Percentiles rank a stretch among this genome's conserved stretches.
Evolutionary conservation across 2,888 invertebrate genomes (phyloP).

Genomic region (Cremastinae sp.): DNA sequence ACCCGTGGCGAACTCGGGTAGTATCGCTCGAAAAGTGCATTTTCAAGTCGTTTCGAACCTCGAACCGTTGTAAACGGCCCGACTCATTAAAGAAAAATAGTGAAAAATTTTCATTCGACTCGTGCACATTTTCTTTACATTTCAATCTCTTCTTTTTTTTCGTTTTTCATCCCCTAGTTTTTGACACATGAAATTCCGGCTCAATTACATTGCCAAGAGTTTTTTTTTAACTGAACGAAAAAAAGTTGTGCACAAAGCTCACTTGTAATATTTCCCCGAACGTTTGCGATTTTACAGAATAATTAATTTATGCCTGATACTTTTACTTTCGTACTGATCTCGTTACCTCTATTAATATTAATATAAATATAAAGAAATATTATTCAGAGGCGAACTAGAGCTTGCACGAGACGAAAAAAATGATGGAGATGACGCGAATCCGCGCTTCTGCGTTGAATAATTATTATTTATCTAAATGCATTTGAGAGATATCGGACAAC

Average conservation of each 20-base stretch:
- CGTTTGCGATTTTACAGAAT: background rate
- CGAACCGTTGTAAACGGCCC: constrained; percentile 3
- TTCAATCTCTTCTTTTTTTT: background rate
- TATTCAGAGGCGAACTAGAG: constrained; percentile 2
- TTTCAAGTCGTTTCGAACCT: background rate
- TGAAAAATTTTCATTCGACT: background rate
- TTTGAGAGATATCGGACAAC: constrained; percentile 50
- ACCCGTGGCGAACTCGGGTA: constrained; percentile 38
- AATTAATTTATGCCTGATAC: constrained; percentile 9
- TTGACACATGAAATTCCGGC: constrained; percentile 21
- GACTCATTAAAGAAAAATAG: no score
- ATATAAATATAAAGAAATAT: constrained; percentile 11
- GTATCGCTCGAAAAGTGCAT: constrained; percentile 13
- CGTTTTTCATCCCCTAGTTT: constrained; percentile 2
- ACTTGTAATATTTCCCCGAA: constrained; percentile 6
- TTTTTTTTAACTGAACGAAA: constrained; percentile 3
- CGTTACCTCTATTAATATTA: constrained; percentile 1
- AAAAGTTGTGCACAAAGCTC: constrained; percentile 28
- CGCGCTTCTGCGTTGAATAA: constrained; percentile 1
- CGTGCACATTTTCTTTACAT: background rate
- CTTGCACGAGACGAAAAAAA: background rate
- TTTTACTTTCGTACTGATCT: constrained; percentile 1
- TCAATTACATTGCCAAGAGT: no score
- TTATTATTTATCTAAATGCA: constrained; percentile 34
- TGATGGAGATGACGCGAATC: constrained; percentile 2